Percentiles rank a stretch among this genome's conserved stretches.
These are phyloP conservation scores for Microplitis manilae DNA, from an alignment of 2,888 invertebrate species.

Conservation along the genomic window DNA sequence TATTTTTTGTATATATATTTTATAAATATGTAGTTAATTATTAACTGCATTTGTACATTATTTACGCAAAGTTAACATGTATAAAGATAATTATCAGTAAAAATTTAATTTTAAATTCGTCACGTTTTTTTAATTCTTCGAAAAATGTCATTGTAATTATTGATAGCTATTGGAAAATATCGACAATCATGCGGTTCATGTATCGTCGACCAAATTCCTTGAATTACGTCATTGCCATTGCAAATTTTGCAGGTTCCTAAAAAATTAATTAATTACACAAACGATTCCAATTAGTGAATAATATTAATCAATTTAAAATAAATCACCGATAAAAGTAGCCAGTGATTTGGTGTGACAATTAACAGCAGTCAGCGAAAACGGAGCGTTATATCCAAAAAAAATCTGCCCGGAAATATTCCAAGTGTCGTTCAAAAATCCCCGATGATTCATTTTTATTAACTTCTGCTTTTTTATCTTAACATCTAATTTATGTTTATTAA, in stretches of 20 bases:
- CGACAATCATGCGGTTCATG: conserved; percentile 57
- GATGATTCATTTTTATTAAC: conserved; percentile 43
- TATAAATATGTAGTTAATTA: not conserved
- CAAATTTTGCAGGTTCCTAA: conserved; percentile 62
- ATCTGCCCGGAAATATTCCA: conserved; percentile 60
- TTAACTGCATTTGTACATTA: conserved; percentile 1
- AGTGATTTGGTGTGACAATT: conserved; percentile 57
- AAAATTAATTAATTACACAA: conserved; percentile 8
- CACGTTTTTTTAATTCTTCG: conserved; percentile 49
- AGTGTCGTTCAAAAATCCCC: conserved; percentile 54
- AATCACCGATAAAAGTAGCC: conserved; percentile 52
- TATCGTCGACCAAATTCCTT: conserved; percentile 60
- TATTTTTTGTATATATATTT: conserved; percentile 16
- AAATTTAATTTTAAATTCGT: not conserved
- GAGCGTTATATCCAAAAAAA: conserved; percentile 58
- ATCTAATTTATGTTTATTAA: conserved; percentile 55
- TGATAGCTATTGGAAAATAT: conserved; percentile 59
- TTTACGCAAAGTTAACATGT: not conserved
- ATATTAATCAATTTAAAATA: not conserved
- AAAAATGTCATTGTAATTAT: conserved; percentile 59
- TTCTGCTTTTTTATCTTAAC: conserved; percentile 53
- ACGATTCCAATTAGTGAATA: not conserved
- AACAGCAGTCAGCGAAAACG: conserved; percentile 57
- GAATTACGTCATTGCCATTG: conserved; percentile 61
- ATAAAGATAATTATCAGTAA: not conserved